Evolutionary conservation across 2,888 invertebrate species (phyloP), one percentile per base, ranked within the genome.

Genomic region (Heliconius cydno): DNA sequence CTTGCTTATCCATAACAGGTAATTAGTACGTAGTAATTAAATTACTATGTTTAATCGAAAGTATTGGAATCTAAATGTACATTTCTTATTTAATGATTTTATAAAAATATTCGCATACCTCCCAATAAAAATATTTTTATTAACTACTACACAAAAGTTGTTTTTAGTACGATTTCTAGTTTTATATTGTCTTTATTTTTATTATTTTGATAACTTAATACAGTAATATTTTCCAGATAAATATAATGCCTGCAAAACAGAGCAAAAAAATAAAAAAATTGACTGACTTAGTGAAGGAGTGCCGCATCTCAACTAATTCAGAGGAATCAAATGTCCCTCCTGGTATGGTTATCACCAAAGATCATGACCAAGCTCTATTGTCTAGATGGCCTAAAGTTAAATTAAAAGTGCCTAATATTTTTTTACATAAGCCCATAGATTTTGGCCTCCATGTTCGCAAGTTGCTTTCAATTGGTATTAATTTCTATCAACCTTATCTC

Each of bases 371-470:
- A 25, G 77, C 82, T 6, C 63, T 88, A 5, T 67, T 85, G 9
- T 70, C 80, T 0, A 85, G 87, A 79, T 92, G 90, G 90, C 90
- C 90, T 22, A 87, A 84, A 83, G 81, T 86, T 10, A 88, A 85
- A 79, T 73, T 79, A 1, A 88, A 86, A 83, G 85, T 90, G 60
- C 91, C 92, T 25, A 86, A 88, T 1, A 86, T 92, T 82, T 90
- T 91, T 82, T 82, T 92, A 79, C 92, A 91, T 78, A 85, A 86
- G 83, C 89, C 89, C 41, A 78, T 81, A 10, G 83, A 86, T 60
- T 87, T 89, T 73, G 73, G 81, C n/a, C 70, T 84, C 28, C 88
- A 90, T 84, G 86, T 87, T 3, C 81, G 78, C 28, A 87, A 88
- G 75, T 60, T 91, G 66, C 78, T 90, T 4, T 72, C 81, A 15